Evolutionary conservation across 2,113 vertebrate genomes (phyloP), one percentile per base, ranked within the genome.

Genomic region (Rallus limicola): DNA sequence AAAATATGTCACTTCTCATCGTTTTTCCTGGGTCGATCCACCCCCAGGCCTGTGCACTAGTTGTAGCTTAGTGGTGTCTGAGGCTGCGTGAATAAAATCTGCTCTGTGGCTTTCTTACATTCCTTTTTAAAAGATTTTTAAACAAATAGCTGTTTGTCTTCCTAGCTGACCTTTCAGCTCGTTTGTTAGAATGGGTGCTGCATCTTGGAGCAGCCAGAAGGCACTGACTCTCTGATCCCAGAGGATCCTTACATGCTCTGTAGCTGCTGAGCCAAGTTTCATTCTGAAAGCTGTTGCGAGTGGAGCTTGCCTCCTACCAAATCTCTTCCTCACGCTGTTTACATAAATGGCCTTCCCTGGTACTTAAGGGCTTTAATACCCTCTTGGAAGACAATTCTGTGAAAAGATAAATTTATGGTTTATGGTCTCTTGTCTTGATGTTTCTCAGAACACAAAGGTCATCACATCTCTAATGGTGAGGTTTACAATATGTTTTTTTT

Each of bases 401-500:
- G 86, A 65, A 80, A 91, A 95, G 91, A 77, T 92, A 76, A 28
- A 80, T 93, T 91, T 93, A 92, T 94, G 74, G 16, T 95, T 92
- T 88, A 87, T 70, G 67, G 33, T 48, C 86, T 93, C 59, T 64
- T 76, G 81, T 70, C 79, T 86, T 65, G 71, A 76, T 9, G 2
- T 89, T 96, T 92, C 86, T 96, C 74, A 91, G 92, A 93, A 76
- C 84, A 78, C 59, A 79, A 72, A 95, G 92, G 91, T 96, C 91
- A 87, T 92, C 74, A 44, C 81, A 86, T 95, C 81, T 94, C 63
- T 80, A 9, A 67, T 64, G 74, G 69, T 82, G 76, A 86, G 38
- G 76, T 82, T 94, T 90, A 86, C 68, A 92, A 31, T 64, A 44
- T 67, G 79, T 60, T 70, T 88, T 94, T 80, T 88, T 87, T 62